A percentile compares a stretch with the other conserved stretches of the same genome.
These are phyloP conservation scores for Sthenelais limicola DNA, from an alignment of 2,888 invertebrate genomes.

Conservation along the genomic window DNA sequence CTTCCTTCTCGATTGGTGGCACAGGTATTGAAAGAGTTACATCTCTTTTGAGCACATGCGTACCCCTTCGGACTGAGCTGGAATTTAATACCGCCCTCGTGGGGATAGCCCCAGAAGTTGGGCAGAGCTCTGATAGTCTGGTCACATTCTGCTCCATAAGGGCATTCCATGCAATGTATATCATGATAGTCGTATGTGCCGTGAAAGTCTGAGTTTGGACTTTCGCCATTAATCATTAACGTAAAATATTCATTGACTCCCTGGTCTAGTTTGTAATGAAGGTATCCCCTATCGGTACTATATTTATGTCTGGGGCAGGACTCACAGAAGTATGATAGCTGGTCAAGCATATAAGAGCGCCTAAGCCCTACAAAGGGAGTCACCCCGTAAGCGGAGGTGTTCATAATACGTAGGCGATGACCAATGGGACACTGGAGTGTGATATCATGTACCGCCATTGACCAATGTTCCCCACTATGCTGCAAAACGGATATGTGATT, in stretches of 20 bases:
- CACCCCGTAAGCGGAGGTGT: slow-evolving; percentile 53
- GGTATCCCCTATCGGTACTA: slow-evolving; percentile 52
- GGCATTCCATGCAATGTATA: slow-evolving; percentile 51
- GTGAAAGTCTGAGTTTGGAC: slow-evolving; percentile 46
- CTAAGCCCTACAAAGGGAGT: slow-evolving; percentile 45
- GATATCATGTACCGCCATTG: slow-evolving; percentile 51
- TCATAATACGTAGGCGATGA: slow-evolving; percentile 51
- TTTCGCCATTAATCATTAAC: slow-evolving; percentile 51
- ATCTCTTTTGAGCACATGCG: slow-evolving; percentile 47
- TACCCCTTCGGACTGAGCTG: slow-evolving; percentile 54
- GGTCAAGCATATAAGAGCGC: slow-evolving; percentile 51
- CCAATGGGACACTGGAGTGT: slow-evolving; percentile 52
- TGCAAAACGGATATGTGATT: slow-evolving; percentile 51
- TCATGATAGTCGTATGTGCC: slow-evolving; percentile 52
- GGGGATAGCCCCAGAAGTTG: slow-evolving; percentile 54
- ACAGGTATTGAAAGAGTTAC: slow-evolving; percentile 47
- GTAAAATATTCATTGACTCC: slow-evolving; percentile 48
- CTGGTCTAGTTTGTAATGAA: slow-evolving; percentile 49
- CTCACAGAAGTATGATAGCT: slow-evolving; percentile 54
- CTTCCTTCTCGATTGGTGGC: slow-evolving; percentile 46
- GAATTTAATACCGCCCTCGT: slow-evolving; percentile 47
- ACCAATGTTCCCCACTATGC: slow-evolving; percentile 55
- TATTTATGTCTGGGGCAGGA: slow-evolving; percentile 51
- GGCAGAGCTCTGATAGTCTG: slow-evolving; percentile 51
- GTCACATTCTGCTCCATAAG: slow-evolving; percentile 52